phyloP scores from a whole-genome alignment of 2,797 vertebrate species.

The Catostomus latipinnis region DNA sequence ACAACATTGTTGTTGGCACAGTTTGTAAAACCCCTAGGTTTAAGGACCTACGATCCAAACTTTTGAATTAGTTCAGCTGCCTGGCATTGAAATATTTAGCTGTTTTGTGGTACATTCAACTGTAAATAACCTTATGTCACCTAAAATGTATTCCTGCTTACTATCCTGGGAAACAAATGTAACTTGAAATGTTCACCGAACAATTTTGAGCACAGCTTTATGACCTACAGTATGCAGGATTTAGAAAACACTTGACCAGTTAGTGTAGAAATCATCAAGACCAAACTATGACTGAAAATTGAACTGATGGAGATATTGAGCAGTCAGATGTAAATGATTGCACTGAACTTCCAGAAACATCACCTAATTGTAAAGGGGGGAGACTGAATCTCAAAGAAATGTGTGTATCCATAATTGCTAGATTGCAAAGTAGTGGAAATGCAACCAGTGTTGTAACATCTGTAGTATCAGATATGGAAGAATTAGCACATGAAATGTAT shows the following conservation, averaged over 20 bases:
- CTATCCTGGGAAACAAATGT: neutral
- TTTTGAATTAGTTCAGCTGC: neutral
- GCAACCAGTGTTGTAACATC: constrained; percentile 46
- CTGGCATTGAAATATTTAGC: neutral
- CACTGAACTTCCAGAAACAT: too few species aligned
- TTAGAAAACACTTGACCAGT: constrained; percentile 52
- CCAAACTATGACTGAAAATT: constrained; percentile 20
- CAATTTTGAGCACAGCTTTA: constrained; percentile 51
- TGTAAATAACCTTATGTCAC: neutral
- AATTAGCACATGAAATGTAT: constrained; percentile 48
- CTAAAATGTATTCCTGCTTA: neutral
- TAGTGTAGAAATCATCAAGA: constrained; percentile 52
- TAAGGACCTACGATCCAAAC: neutral
- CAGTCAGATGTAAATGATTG: constrained; percentile 5
- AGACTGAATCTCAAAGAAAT: too few species aligned
- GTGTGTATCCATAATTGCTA: neutral
- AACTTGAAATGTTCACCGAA: neutral
- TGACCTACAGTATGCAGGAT: constrained; percentile 46
- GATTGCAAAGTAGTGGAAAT: constrained; percentile 41
- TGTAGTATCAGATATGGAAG: constrained; percentile 55
- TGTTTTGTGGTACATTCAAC: neutral
- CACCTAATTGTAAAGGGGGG: too few species aligned
- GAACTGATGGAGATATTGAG: constrained; percentile 25
- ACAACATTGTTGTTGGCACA: neutral
- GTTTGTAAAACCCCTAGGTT: neutral